Base-by-base conservation (phyloP, 2,888 invertebrate species). In the Drosophila meridionalis region DNA sequence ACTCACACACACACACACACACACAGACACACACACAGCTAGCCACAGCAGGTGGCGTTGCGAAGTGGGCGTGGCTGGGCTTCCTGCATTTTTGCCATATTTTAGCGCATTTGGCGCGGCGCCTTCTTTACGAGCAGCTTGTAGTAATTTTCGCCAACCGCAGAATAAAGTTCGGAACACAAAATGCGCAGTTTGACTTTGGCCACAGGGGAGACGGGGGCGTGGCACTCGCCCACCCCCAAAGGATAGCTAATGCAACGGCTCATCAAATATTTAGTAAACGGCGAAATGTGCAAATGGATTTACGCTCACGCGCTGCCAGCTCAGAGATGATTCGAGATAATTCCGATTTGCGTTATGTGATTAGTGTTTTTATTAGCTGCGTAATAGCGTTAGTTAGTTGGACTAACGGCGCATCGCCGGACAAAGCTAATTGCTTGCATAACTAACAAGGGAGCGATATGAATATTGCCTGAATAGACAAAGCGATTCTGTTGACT, bases 231-330 rank as follows among this genome's bases (percentile, higher is more conserved):
- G 70, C 76, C 64, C 20, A 12, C 11, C 34, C 34, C 34, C 11
- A 38, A 75, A 73, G 64, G 70, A 20, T 20, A 20, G 20, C 20
- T 78, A 28, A 47, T 14, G 73, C 58, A 74, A 56, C 60, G 79
- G 65, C 66, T 74, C 86, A 83, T 85, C 75, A 85, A 87, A 85
- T 87, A 85, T 85, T 81, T 78, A 78, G 68, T 57, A 68, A 83
- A 75, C 67, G 59, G 66, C 38, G 43, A 65, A 76, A 78, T 73
- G 71, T 47, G 59, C 58, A 68, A 79, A 80, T 74, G 78, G 76
- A 80, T 76, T 84, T 87, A 74, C 70, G 76, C 64, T 76, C 65
- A 73, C 69, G 84, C 57, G 34, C 45, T 63, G 55, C 20, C 11
- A 3, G 7, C 12, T 32, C 9, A n/a, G 50, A 9, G 5, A 43